Evolutionary conservation across 2,113 vertebrate species (phyloP), one percentile per base, ranked within the genome.

Genomic region (Microcebus lehilahytsara): DNA sequence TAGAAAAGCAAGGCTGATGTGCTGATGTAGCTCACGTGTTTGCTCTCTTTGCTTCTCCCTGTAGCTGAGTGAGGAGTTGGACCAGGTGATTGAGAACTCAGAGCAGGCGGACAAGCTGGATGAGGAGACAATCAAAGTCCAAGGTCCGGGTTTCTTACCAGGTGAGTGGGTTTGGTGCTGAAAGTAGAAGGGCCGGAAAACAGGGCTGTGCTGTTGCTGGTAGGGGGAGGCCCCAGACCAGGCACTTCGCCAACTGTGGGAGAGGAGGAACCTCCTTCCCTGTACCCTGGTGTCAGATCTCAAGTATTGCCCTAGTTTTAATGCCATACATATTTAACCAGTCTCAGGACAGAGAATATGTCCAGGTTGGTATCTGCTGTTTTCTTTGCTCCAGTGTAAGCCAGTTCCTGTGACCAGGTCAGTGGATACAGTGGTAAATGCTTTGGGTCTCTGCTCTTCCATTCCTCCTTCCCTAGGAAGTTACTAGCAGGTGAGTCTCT

Each of bases 21-120:
- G 37, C 46, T 11, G 53, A 12, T 51, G 46, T 49, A 40, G 88
- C 66, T 92, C 83, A 94, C 49, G 12, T 14, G 60, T 56, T 80
- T 37, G 69, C 8, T 27, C 16, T 7, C 27, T 96, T 97, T 95
- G 97, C 98, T 97, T 98, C 95, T 97, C 80, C 97, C 96, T 96
- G 88, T 98, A 99, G 99, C 99, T 99, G 93, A 99, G 96, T 97
- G 99, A 99, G 62, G 99, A 99, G 64, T 97, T 98, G 96, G 97
- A 98, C 14, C 98, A 71, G 69, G 91, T 46, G 13, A 93, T 98
- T 96, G 98, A 91, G 98, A 98, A 98, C 86, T 96, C 93, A 1
- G 96, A 98, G 58, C 97, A 85, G 49, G 77, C 97, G 4, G 98
- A 99, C 5, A 97, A 98, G 40, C 87, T 95, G 64, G 98, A 98